These are phyloP conservation scores for Steinernema hermaphroditum DNA, from an alignment of 2,888 invertebrate genomes.

Conservation along the genomic window DNA sequence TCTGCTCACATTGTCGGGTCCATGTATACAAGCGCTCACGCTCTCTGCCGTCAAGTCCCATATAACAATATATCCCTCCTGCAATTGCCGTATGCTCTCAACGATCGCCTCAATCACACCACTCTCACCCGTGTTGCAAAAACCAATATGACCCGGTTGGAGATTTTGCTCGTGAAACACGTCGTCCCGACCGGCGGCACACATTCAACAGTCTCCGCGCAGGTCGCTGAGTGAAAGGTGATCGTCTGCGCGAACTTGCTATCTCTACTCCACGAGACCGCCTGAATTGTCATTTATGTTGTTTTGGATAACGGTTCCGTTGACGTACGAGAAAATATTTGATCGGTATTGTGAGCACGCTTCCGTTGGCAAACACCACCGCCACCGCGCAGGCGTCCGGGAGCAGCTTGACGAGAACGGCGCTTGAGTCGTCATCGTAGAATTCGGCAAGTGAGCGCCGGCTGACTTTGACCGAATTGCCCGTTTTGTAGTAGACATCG, in stretches of 20 bases:
- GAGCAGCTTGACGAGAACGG: conserved; percentile 43
- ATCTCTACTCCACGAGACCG: conserved; percentile 5
- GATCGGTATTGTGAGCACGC: conserved; percentile 49
- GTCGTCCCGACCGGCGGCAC: background rate
- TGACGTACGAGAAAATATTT: conserved; percentile 34
- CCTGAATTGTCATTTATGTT: conserved; percentile 32
- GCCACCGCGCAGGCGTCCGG: conserved; percentile 55
- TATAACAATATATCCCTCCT: conserved; percentile 25
- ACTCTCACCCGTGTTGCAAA: conserved; percentile 6
- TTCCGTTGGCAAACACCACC: conserved; percentile 52
- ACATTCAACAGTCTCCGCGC: background rate
- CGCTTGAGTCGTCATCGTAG: conserved; percentile 35
- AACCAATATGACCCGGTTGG: conserved; percentile 16
- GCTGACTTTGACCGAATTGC: conserved; percentile 20
- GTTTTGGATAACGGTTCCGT: background rate
- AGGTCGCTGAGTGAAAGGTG: conserved; percentile 18
- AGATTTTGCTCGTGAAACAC: conserved; percentile 16
- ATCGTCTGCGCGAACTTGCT: conserved; percentile 25
- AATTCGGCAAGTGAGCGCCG: conserved; percentile 34
- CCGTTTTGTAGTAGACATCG: conserved; percentile 33
- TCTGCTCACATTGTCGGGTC: background rate
- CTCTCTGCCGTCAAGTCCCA: conserved; percentile 23
- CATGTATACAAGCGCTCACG: conserved; percentile 15
- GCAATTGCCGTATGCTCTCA: background rate
- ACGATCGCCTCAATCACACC: background rate